Evolutionary conservation across 1,140 invertebrate genomes (phyloP).

Genomic region (Theocolax elegans): DNA sequence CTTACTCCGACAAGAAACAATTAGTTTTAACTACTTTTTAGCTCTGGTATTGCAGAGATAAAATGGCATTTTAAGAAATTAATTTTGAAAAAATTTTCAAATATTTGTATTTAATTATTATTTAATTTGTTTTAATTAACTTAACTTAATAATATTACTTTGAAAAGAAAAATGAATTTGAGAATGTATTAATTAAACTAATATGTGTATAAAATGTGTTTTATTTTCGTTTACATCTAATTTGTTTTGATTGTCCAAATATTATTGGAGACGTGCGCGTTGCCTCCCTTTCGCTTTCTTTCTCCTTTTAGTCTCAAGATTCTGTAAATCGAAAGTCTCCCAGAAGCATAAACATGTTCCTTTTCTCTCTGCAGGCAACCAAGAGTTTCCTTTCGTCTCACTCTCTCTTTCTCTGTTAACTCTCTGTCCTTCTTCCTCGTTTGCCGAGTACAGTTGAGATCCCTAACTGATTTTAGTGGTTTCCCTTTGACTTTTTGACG

Average conservation of each 20-base stretch:
- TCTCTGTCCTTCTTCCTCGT: slow-evolving; percentile 35
- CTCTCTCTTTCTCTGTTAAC: slow-evolving; percentile 34
- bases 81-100: too few species aligned
- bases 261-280: not conserved
- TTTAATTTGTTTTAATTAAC: too few species aligned
- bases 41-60: too few species aligned
- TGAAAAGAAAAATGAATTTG: too few species aligned
- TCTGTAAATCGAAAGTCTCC: not conserved
- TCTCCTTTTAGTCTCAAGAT: not conserved
- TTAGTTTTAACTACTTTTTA: too few species aligned
- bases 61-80: too few species aligned
- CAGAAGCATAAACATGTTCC: slow-evolving; percentile 27
- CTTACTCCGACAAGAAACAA: too few species aligned
- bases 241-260: slow-evolving; percentile 3
- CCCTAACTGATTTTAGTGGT: slow-evolving; percentile 69
- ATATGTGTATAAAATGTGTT: too few species aligned
- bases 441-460: slow-evolving; percentile 63
- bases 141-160: too few species aligned
- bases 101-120: too few species aligned
- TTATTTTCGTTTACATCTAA: not conserved
- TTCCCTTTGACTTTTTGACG: slow-evolving; percentile 68
- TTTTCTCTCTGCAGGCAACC: slow-evolving; percentile 48
- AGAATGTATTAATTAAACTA: too few species aligned
- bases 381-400: slow-evolving; percentile 41
- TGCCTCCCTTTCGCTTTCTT: not conserved